phyloP scores from a whole-genome alignment of 2,113 vertebrate genomes.

The Carollia perspicillata region DNA sequence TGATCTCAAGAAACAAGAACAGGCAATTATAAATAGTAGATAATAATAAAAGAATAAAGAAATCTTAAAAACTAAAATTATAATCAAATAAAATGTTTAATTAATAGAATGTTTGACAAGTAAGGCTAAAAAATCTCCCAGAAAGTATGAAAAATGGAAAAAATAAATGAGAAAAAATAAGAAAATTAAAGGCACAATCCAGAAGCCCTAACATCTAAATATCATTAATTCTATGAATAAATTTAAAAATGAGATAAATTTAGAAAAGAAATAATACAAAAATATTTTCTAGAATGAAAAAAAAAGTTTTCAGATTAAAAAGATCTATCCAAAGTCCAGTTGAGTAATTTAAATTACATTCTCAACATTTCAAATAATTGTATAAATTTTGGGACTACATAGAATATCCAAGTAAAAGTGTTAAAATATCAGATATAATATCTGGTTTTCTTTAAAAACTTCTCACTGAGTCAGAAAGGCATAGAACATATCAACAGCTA shows the following conservation, averaged over 20 bases:
- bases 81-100: neutral
- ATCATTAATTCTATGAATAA: neutral
- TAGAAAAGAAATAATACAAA: neutral
- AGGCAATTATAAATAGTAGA: neutral
- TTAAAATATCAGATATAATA: neutral
- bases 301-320: neutral
- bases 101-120: neutral
- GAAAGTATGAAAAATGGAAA: neutral
- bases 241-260: neutral
- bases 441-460: neutral
- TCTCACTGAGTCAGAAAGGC: neutral
- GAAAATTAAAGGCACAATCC: neutral
- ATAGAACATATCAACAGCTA: neutral
- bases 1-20: neutral
- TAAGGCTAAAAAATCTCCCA: neutral
- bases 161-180: neutral
- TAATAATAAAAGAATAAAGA: neutral
- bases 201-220: neutral
- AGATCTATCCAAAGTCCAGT: neutral
- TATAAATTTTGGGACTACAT: neutral
- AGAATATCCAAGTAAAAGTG: neutral
- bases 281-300: neutral
- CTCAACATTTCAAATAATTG: neutral
- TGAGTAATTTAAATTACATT: constrained; percentile 17
- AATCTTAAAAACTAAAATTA: neutral